Conservation (phyloP, 2,113 vertebrate species). For the Dascyllus trimaculatus region DNA sequence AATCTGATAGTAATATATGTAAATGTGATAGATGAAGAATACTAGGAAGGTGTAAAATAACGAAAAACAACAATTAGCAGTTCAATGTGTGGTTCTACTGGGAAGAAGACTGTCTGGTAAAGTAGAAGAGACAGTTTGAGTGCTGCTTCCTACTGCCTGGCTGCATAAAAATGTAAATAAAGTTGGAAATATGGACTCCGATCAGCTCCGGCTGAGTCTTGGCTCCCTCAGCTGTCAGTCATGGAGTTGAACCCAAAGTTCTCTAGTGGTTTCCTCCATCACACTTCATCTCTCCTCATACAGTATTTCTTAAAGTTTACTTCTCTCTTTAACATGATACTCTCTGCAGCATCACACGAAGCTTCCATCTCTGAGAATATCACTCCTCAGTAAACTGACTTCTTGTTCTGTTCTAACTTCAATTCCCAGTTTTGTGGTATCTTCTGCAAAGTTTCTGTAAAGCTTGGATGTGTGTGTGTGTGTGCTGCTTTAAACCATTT, state of each 20-base stretch:
- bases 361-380: neutral
- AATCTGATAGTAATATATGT: no score
- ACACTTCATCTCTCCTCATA: conserved; percentile 19
- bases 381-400: neutral
- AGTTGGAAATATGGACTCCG: conserved; percentile 22
- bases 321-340: neutral
- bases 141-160: neutral
- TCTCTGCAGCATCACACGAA: no score
- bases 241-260: neutral
- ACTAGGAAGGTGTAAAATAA: no score
- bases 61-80: no score
- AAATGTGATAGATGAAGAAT: no score
- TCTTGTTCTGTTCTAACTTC: neutral
- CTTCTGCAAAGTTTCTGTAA: neutral
- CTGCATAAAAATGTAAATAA: conserved; percentile 31
- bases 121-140: no score
- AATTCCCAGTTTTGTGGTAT: neutral
- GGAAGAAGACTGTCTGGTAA: no score
- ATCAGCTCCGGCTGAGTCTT: conserved; percentile 13
- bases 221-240: conserved; percentile 42
- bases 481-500: no score
- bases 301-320: neutral
- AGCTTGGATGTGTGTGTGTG: neutral
- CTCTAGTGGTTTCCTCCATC: conserved; percentile 34
- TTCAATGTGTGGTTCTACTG: no score